Base-by-base conservation (phyloP, 2,113 vertebrate genomes). In the Sinocyclocheilus grahami region DNA sequence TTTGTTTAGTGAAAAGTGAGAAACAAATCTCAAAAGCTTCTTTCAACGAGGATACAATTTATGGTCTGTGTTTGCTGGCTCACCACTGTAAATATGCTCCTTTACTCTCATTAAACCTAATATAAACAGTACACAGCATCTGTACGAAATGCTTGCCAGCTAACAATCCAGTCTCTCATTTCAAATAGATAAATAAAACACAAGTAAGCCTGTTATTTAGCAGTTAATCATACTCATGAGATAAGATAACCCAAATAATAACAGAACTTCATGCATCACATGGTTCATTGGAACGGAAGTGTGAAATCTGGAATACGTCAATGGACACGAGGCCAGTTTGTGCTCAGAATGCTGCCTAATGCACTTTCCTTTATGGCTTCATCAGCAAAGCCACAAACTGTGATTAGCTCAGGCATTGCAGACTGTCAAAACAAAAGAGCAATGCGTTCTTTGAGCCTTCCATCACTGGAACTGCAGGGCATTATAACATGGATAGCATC, bases 231-330 rank as follows among this genome's bases (percentile, higher is more conserved):
- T 27, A 8, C 22, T 76, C 2, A 76, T 76, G 0, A 77, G n/a
- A 77, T 30, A 77, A 55, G 24, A 78, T 76, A 51, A 55, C 76
- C 5, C 3, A 30, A 30, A 33, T 78, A 78, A 55, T 55, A 55
- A 33, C 30, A 33, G 27, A 53, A 18, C 51, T 18, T 20, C 5
- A 9, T 78, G 51, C 76, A 33, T 55, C 1, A 12, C 51, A 55
- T 78, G 76, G 27, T 78, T 20, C 1, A 12, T 12, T 78, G 76
- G 48, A 78, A 20, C 27, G 27, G 27, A 78, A 78, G 76, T 78
- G 76, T 78, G 14, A 78, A 78, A 30, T 55, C 75, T 78, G 75
- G 75, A 55, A 77, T 53, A 9, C 14, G 16, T 78, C 76, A 33
- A 55, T 22, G 27, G 27, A 22, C 75, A 30, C 3, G 5, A 53